Percentiles rank a stretch among this genome's conserved stretches.
Evolutionary conservation across 2,888 invertebrate genomes (phyloP).

Genomic region (Melipona beecheii): DNA sequence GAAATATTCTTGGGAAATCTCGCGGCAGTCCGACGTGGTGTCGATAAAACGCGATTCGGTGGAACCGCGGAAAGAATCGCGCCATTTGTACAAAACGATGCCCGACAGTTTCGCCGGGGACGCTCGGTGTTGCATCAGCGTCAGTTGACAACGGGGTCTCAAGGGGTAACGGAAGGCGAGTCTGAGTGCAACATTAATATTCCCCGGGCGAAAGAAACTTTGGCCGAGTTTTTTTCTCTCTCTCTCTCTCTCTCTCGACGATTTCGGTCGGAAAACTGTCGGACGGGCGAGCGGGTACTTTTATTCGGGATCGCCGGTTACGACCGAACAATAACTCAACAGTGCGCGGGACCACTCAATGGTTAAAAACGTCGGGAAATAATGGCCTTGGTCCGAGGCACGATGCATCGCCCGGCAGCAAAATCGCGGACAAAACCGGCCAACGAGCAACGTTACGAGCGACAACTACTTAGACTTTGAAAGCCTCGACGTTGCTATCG

Average conservation of each 20-base stretch:
- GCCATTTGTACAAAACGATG: not conserved
- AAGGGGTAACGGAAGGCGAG: not conserved
- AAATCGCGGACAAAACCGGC: conserved; percentile 28
- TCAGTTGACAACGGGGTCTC: conserved; percentile 32
- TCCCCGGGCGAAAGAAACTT: conserved; percentile 33
- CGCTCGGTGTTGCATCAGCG: conserved; percentile 5
- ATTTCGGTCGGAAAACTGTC: conserved; percentile 16
- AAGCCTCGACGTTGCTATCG: conserved; percentile 58
- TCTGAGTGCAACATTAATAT: conserved; percentile 53
- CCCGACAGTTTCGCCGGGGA: not conserved
- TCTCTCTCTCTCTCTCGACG: not conserved
- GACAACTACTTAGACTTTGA: conserved; percentile 55
- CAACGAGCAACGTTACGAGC: conserved; percentile 42
- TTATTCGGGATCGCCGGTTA: conserved; percentile 31
- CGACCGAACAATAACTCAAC: conserved; percentile 20
- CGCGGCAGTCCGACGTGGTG: too few relatives aligned
- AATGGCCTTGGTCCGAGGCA: conserved; percentile 40
- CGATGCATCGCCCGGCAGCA: not conserved
- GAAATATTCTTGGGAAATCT: not conserved
- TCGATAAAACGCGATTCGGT: not conserved
- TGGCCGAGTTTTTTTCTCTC: conserved; percentile 1
- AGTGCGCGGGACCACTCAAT: conserved; percentile 20
- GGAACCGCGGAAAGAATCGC: too few relatives aligned
- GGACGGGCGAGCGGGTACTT: conserved; percentile 11
- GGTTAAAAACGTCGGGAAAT: conserved; percentile 62